Evolutionary conservation across 1,140 invertebrate species (phyloP).

Genomic region (Drosophila leontia): DNA sequence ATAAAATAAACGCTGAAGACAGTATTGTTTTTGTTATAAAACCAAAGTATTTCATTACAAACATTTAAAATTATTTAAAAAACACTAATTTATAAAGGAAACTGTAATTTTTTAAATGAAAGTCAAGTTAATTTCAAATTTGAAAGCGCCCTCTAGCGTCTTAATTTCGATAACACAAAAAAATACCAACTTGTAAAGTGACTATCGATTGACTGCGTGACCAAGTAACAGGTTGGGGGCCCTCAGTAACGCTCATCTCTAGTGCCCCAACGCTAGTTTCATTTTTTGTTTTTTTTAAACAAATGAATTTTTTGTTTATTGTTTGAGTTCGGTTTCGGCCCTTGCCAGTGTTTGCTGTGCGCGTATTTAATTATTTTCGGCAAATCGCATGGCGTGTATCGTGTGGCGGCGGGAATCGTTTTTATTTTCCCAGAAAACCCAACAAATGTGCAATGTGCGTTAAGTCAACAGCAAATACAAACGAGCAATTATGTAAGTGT

Average conservation of each 20-base stretch:
- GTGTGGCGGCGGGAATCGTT: conserved; percentile 9
- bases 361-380: conserved; percentile 47
- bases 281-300: conserved; percentile 76
- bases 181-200: not conserved
- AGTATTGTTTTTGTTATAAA: conserved; percentile 73
- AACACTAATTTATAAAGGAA: too few relatives aligned
- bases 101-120: too few relatives aligned
- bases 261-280: conserved; percentile 46
- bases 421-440: conserved; percentile 13
- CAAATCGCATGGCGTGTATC: conserved; percentile 33
- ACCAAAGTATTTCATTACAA: conserved; percentile 30
- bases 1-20: conserved; percentile 53
- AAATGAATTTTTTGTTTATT: conserved; percentile 78
- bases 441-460: conserved; percentile 62
- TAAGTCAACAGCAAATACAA: conserved; percentile 57
- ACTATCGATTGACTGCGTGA: not conserved
- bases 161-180: not conserved
- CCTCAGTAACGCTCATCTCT: conserved; percentile 3
- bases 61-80: not conserved
- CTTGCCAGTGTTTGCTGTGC: conserved; percentile 11
- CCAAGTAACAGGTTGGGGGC: conserved; percentile 4
- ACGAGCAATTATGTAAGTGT: conserved; percentile 78
- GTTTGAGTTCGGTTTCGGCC: conserved; percentile 44
- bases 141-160: too few relatives aligned
- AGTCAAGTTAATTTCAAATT: too few relatives aligned